phyloP scores from a whole-genome alignment of 1,140 invertebrate genomes.

The Orius insidiosus region DNA sequence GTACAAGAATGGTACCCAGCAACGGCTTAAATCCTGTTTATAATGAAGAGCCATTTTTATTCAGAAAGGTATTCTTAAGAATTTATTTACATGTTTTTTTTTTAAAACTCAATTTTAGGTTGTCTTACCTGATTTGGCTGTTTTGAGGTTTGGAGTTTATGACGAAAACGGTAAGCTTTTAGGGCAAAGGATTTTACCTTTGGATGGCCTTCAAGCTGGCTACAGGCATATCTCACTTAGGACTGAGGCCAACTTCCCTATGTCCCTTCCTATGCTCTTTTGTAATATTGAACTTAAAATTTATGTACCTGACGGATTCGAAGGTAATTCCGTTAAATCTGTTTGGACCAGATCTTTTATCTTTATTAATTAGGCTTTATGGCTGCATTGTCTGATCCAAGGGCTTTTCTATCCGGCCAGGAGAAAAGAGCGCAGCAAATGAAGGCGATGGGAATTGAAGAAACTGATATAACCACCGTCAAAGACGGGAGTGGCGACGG shows the following conservation, averaged over 20 bases:
- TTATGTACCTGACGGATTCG: constrained; percentile 97
- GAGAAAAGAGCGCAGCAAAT: constrained; percentile 79
- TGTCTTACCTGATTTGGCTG: constrained; percentile 93
- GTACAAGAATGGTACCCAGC: constrained; percentile 84
- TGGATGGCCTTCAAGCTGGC: constrained; percentile 93
- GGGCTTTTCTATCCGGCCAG: constrained; percentile 77
- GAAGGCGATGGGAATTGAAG: constrained; percentile 86
- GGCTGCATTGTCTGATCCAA: constrained; percentile 90
- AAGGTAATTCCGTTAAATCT: constrained; percentile 43
- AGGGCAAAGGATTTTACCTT: constrained; percentile 90
- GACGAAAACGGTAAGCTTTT: constrained; percentile 95
- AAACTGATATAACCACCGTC: constrained; percentile 39
- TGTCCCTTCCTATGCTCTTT: constrained; percentile 96
- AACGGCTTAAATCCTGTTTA: constrained; percentile 97
- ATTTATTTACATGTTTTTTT: too few species aligned
- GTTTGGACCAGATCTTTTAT: constrained; percentile 8
- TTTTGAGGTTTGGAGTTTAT: constrained; percentile 93
- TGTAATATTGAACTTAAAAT: constrained; percentile 99
- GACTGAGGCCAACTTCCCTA: constrained; percentile 97
- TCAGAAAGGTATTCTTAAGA: constrained; percentile 90
- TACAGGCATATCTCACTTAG: constrained; percentile 94
- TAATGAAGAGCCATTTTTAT: constrained; percentile 96
- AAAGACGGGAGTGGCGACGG: constrained; percentile 31
- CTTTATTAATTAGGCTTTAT: constrained; percentile 67
- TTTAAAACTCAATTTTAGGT: constrained; percentile 51